These are phyloP conservation scores for Ochropleura plecta DNA, from an alignment of 2,888 invertebrate genomes.

Conservation along the genomic window DNA sequence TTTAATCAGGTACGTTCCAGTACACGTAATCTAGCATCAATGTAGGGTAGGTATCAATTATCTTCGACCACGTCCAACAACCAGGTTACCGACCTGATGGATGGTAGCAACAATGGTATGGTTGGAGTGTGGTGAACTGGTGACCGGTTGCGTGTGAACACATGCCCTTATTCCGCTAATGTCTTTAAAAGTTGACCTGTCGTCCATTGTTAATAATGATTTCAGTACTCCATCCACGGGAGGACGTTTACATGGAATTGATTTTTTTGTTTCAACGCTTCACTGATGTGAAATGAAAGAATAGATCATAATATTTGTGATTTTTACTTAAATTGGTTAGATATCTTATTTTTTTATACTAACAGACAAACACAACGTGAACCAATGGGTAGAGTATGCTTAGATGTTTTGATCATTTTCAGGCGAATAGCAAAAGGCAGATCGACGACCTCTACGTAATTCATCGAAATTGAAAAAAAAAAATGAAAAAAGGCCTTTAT, in stretches of 20 bases:
- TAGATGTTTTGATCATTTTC: too few species aligned
- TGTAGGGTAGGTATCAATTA: constrained; percentile 33
- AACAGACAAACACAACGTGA: not conserved
- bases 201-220: constrained; percentile 45
- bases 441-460: too few species aligned
- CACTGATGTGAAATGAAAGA: not conserved
- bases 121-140: constrained; percentile 8
- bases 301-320: not conserved
- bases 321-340: not conserved
- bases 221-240: constrained; percentile 15
- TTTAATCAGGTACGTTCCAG: not conserved
- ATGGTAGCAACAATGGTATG: not conserved
- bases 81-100: constrained; percentile 23
- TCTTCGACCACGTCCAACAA: constrained; percentile 6
- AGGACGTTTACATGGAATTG: constrained; percentile 33
- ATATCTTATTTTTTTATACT: not conserved
- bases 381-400: not conserved
- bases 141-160: constrained; percentile 47
- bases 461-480: too few species aligned
- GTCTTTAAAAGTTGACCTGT: constrained; percentile 43
- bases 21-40: constrained; percentile 18
- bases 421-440: too few species aligned
- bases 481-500: too few species aligned
- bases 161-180: constrained; percentile 30
- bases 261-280: constrained; percentile 5